These are phyloP conservation scores for Taenioides sp. DNA, from an alignment of 2,797 vertebrate species.

Conservation along the genomic window DNA sequence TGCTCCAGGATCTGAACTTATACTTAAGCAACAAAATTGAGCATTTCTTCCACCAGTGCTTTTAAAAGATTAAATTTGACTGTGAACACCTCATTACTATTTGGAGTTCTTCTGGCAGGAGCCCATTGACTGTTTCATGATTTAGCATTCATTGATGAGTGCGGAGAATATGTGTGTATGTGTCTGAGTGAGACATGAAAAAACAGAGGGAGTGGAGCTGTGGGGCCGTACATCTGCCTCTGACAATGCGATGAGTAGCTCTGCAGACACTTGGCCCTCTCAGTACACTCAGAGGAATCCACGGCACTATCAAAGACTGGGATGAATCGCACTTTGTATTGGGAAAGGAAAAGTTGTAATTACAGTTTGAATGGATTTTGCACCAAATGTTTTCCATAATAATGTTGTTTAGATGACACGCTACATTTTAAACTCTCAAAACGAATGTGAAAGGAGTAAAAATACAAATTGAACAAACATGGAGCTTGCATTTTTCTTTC, in stretches of 20 bases:
- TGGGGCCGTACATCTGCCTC: constrained; percentile 62
- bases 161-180: constrained; percentile 27
- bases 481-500: no score
- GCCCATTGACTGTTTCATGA: constrained; percentile 42
- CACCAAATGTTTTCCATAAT: background rate
- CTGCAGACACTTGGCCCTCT: constrained; percentile 39
- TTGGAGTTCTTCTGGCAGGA: constrained; percentile 5
- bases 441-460: no score
- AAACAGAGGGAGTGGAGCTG: constrained; percentile 57
- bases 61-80: background rate
- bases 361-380: background rate
- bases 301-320: constrained; percentile 19
- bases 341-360: background rate
- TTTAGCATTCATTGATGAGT: constrained; percentile 43
- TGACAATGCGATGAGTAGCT: constrained; percentile 46
- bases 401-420: no score
- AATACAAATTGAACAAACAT: no score
- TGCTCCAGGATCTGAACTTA: no score
- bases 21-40: no score
- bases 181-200: constrained; percentile 55
- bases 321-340: constrained; percentile 10
- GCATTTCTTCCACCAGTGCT: no score
- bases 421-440: no score
- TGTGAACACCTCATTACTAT: background rate
- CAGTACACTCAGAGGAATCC: constrained; percentile 37